phyloP scores from a whole-genome alignment of 1,140 invertebrate genomes.

The Ceratosolen solmsi region DNA sequence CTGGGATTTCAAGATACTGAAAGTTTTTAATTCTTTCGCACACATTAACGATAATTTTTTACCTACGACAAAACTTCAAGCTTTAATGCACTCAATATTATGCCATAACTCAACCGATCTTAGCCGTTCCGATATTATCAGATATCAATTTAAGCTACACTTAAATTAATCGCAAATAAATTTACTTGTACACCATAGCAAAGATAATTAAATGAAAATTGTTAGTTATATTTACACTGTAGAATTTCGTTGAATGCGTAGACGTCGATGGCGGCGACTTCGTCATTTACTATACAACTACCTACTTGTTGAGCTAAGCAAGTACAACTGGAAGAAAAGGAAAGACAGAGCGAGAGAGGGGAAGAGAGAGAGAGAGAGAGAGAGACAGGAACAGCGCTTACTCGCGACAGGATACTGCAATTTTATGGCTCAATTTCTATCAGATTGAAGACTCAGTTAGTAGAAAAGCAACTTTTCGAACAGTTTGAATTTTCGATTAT shows the following conservation, averaged over 20 bases:
- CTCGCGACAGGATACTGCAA: constrained; percentile 42
- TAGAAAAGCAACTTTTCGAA: constrained; percentile 8
- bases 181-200: neutral
- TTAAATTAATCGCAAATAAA: constrained; percentile 16
- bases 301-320: constrained; percentile 32
- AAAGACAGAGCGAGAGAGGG: neutral
- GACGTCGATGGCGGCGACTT: constrained; percentile 13
- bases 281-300: constrained; percentile 10
- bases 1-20: too few species aligned
- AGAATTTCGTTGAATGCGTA: constrained; percentile 27
- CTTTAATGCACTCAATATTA: neutral
- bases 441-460: constrained; percentile 26
- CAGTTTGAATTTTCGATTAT: constrained; percentile 13
- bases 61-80: too few species aligned
- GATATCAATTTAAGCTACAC: neutral
- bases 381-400: neutral
- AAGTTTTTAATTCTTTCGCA: too few species aligned
- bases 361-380: constrained; percentile 8
- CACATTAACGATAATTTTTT: too few species aligned
- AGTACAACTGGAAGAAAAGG: neutral
- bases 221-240: neutral
- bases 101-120: neutral
- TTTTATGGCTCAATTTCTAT: constrained; percentile 46
- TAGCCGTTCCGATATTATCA: too few species aligned
- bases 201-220: constrained; percentile 26